Evolutionary conservation across 2,888 invertebrate genomes (phyloP).

Genomic region (Exocentrus adspersus): DNA sequence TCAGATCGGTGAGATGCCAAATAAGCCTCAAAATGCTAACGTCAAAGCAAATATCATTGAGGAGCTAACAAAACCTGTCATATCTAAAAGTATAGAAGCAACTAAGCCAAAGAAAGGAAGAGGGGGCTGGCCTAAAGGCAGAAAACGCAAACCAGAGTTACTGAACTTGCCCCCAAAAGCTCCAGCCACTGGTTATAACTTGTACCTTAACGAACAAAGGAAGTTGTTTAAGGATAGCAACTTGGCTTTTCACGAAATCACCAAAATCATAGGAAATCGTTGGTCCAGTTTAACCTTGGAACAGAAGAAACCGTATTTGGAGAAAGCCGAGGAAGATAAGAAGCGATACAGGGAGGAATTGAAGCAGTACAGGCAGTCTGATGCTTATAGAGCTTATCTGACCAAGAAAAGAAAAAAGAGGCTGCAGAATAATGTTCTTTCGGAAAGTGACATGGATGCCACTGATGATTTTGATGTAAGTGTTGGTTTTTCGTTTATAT

Average conservation of each 20-base stretch:
- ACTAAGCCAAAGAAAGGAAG: conserved; percentile 62
- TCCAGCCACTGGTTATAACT: conserved; percentile 69
- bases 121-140: conserved; percentile 72
- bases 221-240: conserved; percentile 65
- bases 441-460: conserved; percentile 66
- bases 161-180: conserved; percentile 67
- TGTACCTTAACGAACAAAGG: conserved; percentile 68
- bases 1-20: conserved; percentile 9
- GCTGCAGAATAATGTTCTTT: conserved; percentile 61
- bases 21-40: conserved; percentile 3
- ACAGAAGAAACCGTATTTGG: conserved; percentile 68
- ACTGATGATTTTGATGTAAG: conserved; percentile 67
- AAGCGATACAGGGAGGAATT: conserved; percentile 67
- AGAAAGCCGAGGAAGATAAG: conserved; percentile 68
- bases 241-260: conserved; percentile 68
- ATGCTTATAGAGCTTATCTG: conserved; percentile 67
- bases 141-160: conserved; percentile 67
- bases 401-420: conserved; percentile 65
- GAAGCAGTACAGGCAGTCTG: conserved; percentile 67
- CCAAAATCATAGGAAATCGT: conserved; percentile 65
- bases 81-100: conserved; percentile 36
- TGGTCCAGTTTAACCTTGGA: conserved; percentile 67
- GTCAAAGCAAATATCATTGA: conserved; percentile 19
- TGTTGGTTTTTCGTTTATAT: conserved; percentile 21
- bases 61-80: conserved; percentile 30